Evolutionary conservation across 92 coral and sea anemone genomes (phyloP).

Genomic region (Galaxea fascicularis): DNA sequence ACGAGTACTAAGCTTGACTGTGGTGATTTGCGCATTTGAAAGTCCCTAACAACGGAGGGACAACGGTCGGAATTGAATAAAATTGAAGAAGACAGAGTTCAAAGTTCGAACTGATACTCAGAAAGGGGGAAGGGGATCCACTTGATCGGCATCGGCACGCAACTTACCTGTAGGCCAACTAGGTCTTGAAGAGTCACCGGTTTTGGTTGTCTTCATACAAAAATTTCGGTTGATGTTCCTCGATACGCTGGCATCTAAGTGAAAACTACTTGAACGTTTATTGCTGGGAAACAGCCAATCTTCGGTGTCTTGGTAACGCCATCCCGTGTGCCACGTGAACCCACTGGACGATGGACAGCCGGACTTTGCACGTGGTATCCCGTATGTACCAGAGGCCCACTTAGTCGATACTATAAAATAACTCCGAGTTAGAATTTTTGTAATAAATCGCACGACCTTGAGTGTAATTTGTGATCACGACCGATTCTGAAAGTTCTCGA

Average conservation of each 20-base stretch:
- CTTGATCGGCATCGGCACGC: no score
- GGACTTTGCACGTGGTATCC: slow-evolving; percentile 53
- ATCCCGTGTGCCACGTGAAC: slow-evolving; percentile 64
- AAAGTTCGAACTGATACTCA: no score
- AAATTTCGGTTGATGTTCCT: slow-evolving; percentile 44
- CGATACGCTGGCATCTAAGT: slow-evolving; percentile 52
- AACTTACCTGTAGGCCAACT: slow-evolving; percentile 68
- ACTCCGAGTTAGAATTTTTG: no score
- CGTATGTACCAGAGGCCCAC: slow-evolving; percentile 68
- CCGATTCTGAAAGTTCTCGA: no score
- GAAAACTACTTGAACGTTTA: slow-evolving; percentile 44
- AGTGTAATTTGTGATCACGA: neutral
- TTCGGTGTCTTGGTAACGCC: slow-evolving; percentile 70
- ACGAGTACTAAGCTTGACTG: no score
- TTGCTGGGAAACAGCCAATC: slow-evolving; percentile 51
- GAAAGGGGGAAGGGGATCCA: no score
- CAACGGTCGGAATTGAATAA: no score
- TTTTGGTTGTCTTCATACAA: slow-evolving; percentile 52
- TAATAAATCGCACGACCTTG: no score
- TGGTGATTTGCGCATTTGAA: no score
- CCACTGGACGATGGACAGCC: slow-evolving; percentile 61
- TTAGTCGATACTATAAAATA: slow-evolving; percentile 14
- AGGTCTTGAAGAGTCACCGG: slow-evolving; percentile 23
- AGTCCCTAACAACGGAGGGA: no score
- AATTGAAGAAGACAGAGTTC: no score